Base-by-base conservation (phyloP, 2,888 invertebrate genomes). In the Suillia variegata region DNA sequence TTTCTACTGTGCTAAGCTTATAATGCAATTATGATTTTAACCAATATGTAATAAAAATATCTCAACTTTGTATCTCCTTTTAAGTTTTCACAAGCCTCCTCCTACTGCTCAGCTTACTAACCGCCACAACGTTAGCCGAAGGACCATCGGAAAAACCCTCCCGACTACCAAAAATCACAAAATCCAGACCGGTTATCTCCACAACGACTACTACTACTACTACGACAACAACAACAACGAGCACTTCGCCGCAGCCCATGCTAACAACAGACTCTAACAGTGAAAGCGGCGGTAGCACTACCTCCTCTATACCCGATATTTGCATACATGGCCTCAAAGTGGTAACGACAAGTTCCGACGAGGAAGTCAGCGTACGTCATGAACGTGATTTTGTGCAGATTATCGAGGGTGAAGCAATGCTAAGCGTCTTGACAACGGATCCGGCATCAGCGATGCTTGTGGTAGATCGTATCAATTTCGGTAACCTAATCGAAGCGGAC, bases 401-500 rank as follows among this genome's bases (percentile, higher is more conserved):
- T n/a, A 73, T 80, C 15, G 79, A 79, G 53, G 82, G 82, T 2
- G 79, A 81, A 49, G 77, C 78, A 2, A 73, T 80, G 67, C 62
- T 82, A 5, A 80, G 82, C 45, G 74, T 82, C 0, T 55, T 82
- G 56, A 80, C 81, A 2, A 76, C 63, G 22, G 81, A 82, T 63
- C 75, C 80, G 1, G 69, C 69, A 10, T 78, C 82, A 2, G 78
- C 79, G 1, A 64, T 80, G 56, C 82, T 82, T 64, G 78, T 81
- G 1, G 70, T 80, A 20, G 78, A 81, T 71, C 80, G 81, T 8
- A 69, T 80, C n/a, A 82, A 82, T 65, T 75, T 77, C 61, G 80
- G 77, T 1, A 76, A 78, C 63, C 63, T 82, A 5, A 67, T 82
- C 17, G 75, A 70, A 45, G 78, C 77, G 2, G 78, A 80, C 62